phyloP scores from a whole-genome alignment of 2,113 vertebrate species.

The Cervus canadensis region DNA sequence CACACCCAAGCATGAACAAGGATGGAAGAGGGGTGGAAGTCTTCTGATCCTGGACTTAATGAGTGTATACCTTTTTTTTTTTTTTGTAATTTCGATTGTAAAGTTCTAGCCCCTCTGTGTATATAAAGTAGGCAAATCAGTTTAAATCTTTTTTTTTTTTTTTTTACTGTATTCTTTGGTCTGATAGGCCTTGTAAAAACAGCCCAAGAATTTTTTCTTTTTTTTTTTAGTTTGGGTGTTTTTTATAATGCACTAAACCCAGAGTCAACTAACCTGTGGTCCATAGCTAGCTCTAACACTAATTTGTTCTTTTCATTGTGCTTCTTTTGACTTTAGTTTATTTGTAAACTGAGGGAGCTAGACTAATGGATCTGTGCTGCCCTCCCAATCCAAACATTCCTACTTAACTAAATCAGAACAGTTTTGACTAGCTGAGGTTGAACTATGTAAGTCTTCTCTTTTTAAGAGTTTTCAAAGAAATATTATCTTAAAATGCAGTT shows the following conservation, averaged over 20 bases:
- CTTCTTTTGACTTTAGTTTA: neutral
- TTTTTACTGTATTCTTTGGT: neutral
- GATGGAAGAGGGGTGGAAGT: neutral
- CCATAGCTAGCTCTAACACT: neutral
- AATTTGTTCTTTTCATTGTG: neutral
- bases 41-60: neutral
- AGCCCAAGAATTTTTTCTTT: neutral
- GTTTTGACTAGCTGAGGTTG: neutral
- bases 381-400: neutral
- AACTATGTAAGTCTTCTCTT: neutral
- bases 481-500: neutral
- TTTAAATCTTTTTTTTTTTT: neutral
- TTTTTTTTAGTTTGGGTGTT: neutral
- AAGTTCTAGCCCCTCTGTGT: neutral
- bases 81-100: neutral
- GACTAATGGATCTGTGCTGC: neutral
- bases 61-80: neutral
- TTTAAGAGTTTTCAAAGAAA: neutral
- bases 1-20: neutral
- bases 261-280: neutral
- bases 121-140: neutral
- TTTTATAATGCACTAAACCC: neutral
- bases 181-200: neutral
- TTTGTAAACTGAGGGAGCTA: neutral
- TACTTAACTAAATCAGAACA: neutral